Evolutionary conservation across 2,797 vertebrate genomes (phyloP).

Genomic region (Mormyrus hasselquistii): DNA sequence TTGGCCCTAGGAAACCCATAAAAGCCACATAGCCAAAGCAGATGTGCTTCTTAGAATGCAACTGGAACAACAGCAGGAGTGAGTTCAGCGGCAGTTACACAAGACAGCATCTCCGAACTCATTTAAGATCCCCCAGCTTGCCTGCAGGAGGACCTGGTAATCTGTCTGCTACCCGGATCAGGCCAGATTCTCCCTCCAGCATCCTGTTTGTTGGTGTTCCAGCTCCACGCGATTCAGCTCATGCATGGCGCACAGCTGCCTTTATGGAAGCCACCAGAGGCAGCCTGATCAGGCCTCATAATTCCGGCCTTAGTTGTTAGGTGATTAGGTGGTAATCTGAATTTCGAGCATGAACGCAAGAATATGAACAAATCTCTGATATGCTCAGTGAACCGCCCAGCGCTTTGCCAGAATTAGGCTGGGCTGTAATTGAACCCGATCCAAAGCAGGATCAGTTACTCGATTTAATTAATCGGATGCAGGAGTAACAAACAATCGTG

Average conservation of each 20-base stretch:
- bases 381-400: neutral
- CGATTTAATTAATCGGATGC: neutral
- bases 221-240: neutral
- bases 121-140: neutral
- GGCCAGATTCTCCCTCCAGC: neutral
- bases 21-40: neutral
- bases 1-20: neutral
- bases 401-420: neutral
- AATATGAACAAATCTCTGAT: neutral
- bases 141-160: neutral
- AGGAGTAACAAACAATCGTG: neutral
- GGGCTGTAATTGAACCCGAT: neutral
- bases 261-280: neutral
- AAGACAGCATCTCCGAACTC: neutral
- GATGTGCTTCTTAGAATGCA: neutral
- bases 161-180: neutral
- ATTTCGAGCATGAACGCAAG: neutral
- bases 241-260: neutral
- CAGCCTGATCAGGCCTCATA: neutral
- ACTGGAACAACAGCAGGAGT: neutral
- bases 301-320: neutral
- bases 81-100: neutral
- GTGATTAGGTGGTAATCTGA: neutral
- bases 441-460: neutral
- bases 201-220: neutral